phyloP scores from a whole-genome alignment of 2,113 vertebrate genomes.

The Phyllostomus hastatus region DNA sequence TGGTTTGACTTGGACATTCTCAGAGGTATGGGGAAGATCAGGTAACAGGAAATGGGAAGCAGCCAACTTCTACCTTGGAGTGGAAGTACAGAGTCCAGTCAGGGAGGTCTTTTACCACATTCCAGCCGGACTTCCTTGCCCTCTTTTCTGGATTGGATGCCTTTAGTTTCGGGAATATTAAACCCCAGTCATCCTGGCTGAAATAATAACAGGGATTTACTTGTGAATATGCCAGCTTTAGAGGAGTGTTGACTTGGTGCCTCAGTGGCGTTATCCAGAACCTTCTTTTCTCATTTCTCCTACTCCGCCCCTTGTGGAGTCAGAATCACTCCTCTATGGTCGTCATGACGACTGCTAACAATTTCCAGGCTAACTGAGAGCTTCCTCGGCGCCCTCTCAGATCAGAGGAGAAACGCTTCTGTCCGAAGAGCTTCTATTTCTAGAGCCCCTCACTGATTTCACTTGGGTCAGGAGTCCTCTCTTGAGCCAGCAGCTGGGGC shows the following conservation, averaged over 20 bases:
- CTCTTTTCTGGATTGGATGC: neutral
- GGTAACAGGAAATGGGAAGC: neutral
- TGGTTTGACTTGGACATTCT: fast-evolving
- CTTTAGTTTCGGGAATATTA: neutral
- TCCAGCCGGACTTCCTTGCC: too few relatives aligned
- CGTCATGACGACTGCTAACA: too few relatives aligned
- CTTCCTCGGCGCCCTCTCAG: neutral
- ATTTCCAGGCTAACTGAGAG: fast-evolving
- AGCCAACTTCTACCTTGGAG: neutral
- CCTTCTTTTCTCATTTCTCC: neutral
- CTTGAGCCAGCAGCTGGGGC: neutral
- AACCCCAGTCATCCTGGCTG: neutral
- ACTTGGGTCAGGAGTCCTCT: neutral
- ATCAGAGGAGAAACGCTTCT: neutral
- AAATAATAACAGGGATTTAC: neutral
- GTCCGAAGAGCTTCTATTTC: neutral
- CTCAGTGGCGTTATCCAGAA: neutral
- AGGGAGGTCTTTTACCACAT: neutral
- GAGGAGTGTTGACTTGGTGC: neutral
- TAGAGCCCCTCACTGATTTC: neutral
- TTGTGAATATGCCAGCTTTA: neutral
- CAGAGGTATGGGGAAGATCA: neutral
- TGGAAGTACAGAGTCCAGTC: neutral
- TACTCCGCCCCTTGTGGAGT: neutral
- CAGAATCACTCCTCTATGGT: neutral